phyloP scores from a whole-genome alignment of 2,113 vertebrate species.

The Erythrolamprus reginae region DNA sequence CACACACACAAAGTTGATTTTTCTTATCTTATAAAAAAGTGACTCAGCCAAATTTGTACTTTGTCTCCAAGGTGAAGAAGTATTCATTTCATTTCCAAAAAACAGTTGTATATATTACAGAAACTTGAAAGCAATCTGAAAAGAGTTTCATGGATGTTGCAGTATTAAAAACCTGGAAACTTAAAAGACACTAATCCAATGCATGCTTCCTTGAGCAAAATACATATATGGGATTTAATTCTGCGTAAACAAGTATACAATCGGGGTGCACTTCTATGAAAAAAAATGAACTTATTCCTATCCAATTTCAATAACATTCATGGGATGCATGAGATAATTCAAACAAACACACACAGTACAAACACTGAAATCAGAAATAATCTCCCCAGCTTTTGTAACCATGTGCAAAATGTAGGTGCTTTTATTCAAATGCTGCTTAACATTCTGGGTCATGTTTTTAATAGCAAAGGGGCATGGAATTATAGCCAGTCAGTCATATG shows the following conservation, averaged over 20 bases:
- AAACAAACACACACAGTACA: constrained; percentile 27
- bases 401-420: constrained; percentile 33
- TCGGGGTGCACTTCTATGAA: background rate
- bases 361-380: constrained; percentile 45
- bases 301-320: background rate
- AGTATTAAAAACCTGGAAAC: background rate
- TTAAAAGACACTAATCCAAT: background rate
- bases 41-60: background rate
- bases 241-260: constrained; percentile 5
- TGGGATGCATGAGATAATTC: background rate
- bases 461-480: constrained; percentile 71
- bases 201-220: background rate
- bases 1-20: background rate
- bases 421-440: constrained; percentile 54
- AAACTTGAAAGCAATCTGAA: background rate
- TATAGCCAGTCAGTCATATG: constrained; percentile 69
- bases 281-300: background rate
- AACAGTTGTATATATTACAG: background rate
- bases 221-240: background rate
- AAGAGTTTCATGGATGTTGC: background rate
- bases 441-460: constrained; percentile 65
- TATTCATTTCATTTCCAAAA: background rate
- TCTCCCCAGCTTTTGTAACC: constrained; percentile 33
- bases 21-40: background rate
- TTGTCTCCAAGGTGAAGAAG: background rate